Evolutionary conservation across 2,888 invertebrate species (phyloP), one percentile per base, ranked within the genome.

Genomic region (Plebejus melissa): DNA sequence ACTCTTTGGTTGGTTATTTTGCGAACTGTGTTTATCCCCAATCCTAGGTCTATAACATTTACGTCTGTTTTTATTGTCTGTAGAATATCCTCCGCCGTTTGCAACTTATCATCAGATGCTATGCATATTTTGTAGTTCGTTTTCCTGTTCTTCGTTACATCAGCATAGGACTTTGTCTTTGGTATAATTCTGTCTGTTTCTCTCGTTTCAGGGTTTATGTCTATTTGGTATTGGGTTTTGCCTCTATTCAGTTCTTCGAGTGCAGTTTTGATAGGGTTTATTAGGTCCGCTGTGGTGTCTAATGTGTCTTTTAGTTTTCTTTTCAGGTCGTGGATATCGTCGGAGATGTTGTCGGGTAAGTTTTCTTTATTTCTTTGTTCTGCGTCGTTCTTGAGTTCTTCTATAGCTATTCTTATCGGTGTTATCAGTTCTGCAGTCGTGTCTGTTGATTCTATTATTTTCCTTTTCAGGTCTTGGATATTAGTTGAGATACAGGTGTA

Each of bases 201-300:
- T 6, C 22, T 58, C 5, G 58, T 58, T 58, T 58, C 54, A 54
- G 54, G 58, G 58, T 58, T 58, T n/a, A 4, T 58, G 7, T 58
- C 77, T 77, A 41, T n/a, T 7, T 79, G 77, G 0, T 6, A 5
- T 57, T 57, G 57, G n/a, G n/a, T 58, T 58, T 22, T 81, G 13
- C 0, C 22, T 22, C 22, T 22, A 22, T 22, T 22, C 22, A 22
- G 22, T 22, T 22, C 22, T 22, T 22, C 22, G 22, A 22, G 22
- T 22, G 22, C 22, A 22, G 22, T 22, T 22, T 22, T 22, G 22
- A 22, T 22, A 22, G 22, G 22, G 22, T 22, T 22, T 22, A 22
- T 22, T 22, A 22, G 22, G 22, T 22, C 22, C 22, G 22, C 22
- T 22, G 22, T 22, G 22, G 22, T 22, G 22, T 22, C 22, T 22